These are phyloP conservation scores for Hemiprocne comata DNA, from an alignment of 2,113 vertebrate genomes.

Conservation along the genomic window DNA sequence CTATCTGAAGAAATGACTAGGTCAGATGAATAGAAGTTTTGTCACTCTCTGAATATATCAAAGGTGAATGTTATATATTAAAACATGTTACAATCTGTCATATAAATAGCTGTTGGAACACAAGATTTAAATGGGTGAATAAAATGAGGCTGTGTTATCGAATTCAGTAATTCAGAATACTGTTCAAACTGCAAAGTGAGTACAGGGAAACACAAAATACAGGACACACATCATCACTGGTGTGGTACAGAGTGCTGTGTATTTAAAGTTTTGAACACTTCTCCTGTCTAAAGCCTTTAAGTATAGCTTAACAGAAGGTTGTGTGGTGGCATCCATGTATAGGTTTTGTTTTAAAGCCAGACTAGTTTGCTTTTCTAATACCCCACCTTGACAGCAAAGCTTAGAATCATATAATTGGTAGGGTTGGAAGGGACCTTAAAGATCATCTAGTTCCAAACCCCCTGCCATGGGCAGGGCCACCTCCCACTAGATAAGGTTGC, in stretches of 20 bases:
- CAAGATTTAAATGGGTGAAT: neutral
- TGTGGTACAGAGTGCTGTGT: neutral
- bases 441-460: too few species aligned
- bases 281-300: neutral
- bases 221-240: neutral
- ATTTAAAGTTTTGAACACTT: neutral
- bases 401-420: too few species aligned
- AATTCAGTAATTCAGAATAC: neutral
- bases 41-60: neutral
- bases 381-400: neutral
- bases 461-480: too few species aligned
- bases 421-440: too few species aligned
- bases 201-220: neutral
- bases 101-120: neutral
- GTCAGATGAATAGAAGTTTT: neutral
- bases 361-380: neutral
- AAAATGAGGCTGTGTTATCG: neutral
- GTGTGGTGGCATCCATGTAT: fast-evolving
- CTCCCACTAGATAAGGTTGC: too few species aligned
- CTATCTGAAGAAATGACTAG: neutral
- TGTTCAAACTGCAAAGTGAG: neutral
- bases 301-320: neutral
- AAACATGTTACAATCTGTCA: neutral
- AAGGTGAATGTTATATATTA: neutral
- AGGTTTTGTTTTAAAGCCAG: neutral